Evolutionary conservation across 2,797 vertebrate genomes (phyloP).

Genomic region (Tympanoctomys barrerae): DNA sequence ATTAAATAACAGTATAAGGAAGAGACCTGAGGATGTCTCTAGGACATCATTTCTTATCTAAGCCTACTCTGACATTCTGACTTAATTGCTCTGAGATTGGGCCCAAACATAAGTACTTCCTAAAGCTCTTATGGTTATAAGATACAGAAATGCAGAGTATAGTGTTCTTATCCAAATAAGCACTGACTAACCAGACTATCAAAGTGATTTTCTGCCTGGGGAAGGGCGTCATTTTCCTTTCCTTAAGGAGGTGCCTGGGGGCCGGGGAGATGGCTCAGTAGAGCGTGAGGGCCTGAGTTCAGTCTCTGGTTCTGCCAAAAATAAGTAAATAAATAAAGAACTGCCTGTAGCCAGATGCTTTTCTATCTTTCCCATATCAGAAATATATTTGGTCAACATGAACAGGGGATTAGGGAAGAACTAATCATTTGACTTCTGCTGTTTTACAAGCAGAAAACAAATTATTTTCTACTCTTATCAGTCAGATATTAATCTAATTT

Average conservation of each 20-base stretch:
- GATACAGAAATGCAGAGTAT: not conserved
- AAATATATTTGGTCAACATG: slow-evolving; percentile 12
- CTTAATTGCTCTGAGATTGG: slow-evolving; percentile 2
- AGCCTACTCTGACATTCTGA: not conserved
- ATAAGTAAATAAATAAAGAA: not conserved
- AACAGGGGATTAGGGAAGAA: not conserved
- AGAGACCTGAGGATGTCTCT: slow-evolving; percentile 7
- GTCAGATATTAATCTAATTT: slow-evolving; percentile 49
- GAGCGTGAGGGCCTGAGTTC: too few relatives aligned
- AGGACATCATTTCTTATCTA: slow-evolving; percentile 21
- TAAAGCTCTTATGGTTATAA: slow-evolving; percentile 32
- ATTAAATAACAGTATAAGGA: not conserved
- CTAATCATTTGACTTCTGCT: not conserved
- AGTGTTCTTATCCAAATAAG: not conserved
- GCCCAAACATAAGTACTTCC: not conserved
- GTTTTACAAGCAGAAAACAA: slow-evolving; percentile 61
- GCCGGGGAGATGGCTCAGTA: too few relatives aligned
- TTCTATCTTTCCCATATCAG: not conserved
- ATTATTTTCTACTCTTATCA: not conserved
- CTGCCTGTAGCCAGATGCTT: not conserved
- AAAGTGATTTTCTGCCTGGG: slow-evolving; percentile 32
- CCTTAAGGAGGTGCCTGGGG: not conserved
- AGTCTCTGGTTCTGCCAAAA: too few relatives aligned
- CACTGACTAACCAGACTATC: slow-evolving; percentile 3
- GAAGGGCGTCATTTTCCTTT: not conserved